phyloP scores from a whole-genome alignment of 1,140 invertebrate genomes.

The Antheraea mylitta region DNA sequence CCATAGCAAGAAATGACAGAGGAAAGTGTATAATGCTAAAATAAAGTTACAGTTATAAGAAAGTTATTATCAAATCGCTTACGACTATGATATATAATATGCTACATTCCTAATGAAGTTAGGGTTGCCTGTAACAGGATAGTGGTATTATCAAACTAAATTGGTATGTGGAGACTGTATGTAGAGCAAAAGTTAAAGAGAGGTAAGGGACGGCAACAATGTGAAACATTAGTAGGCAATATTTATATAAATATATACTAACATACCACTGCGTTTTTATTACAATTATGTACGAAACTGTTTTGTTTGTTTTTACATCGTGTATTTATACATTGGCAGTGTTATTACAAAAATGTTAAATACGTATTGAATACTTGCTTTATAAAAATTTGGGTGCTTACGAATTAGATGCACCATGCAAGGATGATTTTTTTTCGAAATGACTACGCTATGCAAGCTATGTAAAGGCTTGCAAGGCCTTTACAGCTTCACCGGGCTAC shows the following conservation, averaged over 20 bases:
- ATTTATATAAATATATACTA: background rate
- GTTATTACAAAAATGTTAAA: too few species aligned
- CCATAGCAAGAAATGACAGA: too few species aligned
- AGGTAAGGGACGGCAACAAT: constrained; percentile 17
- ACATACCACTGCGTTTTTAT: background rate
- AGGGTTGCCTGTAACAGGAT: constrained; percentile 62
- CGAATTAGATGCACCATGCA: too few species aligned
- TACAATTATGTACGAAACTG: background rate
- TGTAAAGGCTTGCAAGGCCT: too few species aligned
- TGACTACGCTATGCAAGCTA: too few species aligned
- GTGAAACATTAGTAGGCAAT: constrained; percentile 6
- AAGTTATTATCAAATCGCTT: constrained; percentile 20
- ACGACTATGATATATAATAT: constrained; percentile 14
- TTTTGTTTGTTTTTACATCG: background rate
- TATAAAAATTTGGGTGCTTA: too few species aligned
- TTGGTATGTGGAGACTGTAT: constrained; percentile 41
- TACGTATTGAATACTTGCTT: too few species aligned
- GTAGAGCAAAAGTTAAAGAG: background rate
- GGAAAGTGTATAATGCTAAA: too few species aligned
- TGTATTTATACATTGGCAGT: too few species aligned
- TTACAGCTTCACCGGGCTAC: too few species aligned
- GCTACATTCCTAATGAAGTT: constrained; percentile 27
- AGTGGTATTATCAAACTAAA: constrained; percentile 60
- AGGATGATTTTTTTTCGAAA: too few species aligned
- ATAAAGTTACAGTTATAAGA: background rate